Evolutionary conservation across 2,888 invertebrate genomes (phyloP).

Genomic region (Teleiodes luculella): DNA sequence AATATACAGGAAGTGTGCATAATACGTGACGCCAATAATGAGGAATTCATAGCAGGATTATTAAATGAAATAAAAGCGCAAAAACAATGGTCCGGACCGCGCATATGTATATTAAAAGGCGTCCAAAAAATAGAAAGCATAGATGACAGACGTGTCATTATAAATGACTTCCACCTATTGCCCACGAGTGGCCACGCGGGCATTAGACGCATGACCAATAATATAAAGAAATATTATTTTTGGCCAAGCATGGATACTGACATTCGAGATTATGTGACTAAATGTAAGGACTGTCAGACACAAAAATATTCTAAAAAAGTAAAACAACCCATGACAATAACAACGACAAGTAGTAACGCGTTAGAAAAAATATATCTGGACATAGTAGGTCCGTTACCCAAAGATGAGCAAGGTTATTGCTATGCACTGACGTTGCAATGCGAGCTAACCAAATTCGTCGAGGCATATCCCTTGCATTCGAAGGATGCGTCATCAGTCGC

Average conservation of each 20-base stretch:
- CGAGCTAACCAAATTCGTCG: not conserved
- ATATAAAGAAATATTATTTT: constrained; percentile 2
- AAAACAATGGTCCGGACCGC: constrained; percentile 2
- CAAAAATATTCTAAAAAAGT: constrained; percentile 9
- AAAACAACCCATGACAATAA: constrained; percentile 18
- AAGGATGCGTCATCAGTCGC: not conserved
- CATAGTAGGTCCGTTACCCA: constrained; percentile 14
- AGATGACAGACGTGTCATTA: not conserved
- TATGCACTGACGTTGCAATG: not conserved
- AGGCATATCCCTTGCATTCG: not conserved
- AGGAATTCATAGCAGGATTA: not conserved
- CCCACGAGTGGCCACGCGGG: constrained; percentile 17
- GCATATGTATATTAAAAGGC: not conserved
- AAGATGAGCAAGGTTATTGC: constrained; percentile 14
- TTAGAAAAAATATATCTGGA: constrained; percentile 20
- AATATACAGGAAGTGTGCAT: not conserved
- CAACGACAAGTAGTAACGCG: constrained; percentile 9
- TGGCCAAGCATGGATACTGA: not conserved
- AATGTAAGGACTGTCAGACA: constrained; percentile 12
- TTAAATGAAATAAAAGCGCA: not conserved
- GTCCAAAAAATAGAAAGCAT: not conserved
- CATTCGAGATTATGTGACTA: not conserved
- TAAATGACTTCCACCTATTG: not conserved
- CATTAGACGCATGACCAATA: constrained; percentile 3
- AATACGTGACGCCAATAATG: not conserved